These are phyloP conservation scores for Myiopsitta monachus DNA, from an alignment of 2,113 vertebrate species.

Conservation along the genomic window DNA sequence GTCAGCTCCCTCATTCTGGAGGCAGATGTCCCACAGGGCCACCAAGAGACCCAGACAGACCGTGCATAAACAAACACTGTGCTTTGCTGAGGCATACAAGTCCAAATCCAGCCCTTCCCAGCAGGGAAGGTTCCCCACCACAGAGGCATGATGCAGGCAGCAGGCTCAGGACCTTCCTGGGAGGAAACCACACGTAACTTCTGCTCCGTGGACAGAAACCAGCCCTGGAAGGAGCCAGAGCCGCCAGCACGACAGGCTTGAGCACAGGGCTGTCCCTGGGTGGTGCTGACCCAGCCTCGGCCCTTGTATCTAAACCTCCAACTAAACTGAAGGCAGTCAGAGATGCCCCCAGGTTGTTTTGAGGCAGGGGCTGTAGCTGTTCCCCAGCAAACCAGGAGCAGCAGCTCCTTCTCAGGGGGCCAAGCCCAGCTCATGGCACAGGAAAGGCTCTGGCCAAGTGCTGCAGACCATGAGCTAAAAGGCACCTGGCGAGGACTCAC, in stretches of 20 bases:
- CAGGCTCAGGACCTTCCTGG: not conserved
- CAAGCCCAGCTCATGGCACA: not conserved
- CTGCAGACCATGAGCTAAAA: not conserved
- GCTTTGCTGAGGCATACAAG: not conserved
- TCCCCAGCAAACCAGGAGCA: not conserved
- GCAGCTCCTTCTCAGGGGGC: not conserved
- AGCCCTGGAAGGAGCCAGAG: not conserved
- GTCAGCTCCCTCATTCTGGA: not conserved
- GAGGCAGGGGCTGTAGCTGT: not conserved
- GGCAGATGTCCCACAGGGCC: not conserved
- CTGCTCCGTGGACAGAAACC: not conserved
- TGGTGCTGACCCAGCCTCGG: not conserved
- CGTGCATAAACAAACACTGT: not conserved
- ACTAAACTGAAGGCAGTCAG: not conserved
- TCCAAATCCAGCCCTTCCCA: not conserved
- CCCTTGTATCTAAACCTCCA: not conserved
- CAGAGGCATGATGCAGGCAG: not conserved
- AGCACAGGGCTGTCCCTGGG: not conserved
- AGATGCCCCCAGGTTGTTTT: not conserved
- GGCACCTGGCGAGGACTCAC: not conserved
- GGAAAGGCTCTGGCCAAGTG: not conserved
- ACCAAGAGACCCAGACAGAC: not conserved
- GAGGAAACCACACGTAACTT: not conserved
- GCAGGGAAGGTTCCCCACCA: not conserved
- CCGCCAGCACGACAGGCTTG: not conserved